phyloP scores from a whole-genome alignment of 2,888 invertebrate genomes.

The Nomada hirtipes region DNA sequence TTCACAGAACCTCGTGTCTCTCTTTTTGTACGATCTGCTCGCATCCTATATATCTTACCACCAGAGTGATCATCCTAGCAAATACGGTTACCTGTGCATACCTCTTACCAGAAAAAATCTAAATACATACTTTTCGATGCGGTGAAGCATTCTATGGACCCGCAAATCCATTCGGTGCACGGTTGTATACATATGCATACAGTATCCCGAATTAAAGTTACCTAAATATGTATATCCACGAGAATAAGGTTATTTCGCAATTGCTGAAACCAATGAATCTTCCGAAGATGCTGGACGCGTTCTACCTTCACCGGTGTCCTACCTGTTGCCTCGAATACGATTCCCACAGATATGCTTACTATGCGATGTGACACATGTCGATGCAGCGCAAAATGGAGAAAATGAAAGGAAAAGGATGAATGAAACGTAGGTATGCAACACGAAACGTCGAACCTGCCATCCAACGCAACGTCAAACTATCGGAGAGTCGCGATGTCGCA shows the following conservation, averaged over 20 bases:
- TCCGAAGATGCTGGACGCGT: background rate
- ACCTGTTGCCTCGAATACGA: slow-evolving; percentile 27
- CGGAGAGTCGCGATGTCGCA: slow-evolving; percentile 1
- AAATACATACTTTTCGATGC: too few species aligned
- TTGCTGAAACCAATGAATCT: background rate
- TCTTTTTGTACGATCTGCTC: background rate
- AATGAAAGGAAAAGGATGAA: background rate
- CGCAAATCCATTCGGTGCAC: too few species aligned
- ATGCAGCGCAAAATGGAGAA: too few species aligned
- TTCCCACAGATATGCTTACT: background rate
- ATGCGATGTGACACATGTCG: too few species aligned
- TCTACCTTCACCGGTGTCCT: background rate
- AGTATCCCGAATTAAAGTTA: too few species aligned
- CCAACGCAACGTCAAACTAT: background rate
- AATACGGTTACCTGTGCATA: too few species aligned
- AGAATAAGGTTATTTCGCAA: background rate
- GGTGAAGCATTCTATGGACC: too few species aligned
- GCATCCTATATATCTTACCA: background rate
- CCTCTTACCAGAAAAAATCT: too few species aligned
- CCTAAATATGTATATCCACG: too few species aligned
- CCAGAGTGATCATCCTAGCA: too few species aligned
- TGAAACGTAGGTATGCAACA: background rate
- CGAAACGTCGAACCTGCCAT: background rate
- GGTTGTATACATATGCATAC: too few species aligned
- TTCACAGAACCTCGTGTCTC: slow-evolving; percentile 11